Evolutionary conservation across 2,113 vertebrate species (phyloP), one percentile per base, ranked within the genome.

Genomic region (Anhinga rufa): DNA sequence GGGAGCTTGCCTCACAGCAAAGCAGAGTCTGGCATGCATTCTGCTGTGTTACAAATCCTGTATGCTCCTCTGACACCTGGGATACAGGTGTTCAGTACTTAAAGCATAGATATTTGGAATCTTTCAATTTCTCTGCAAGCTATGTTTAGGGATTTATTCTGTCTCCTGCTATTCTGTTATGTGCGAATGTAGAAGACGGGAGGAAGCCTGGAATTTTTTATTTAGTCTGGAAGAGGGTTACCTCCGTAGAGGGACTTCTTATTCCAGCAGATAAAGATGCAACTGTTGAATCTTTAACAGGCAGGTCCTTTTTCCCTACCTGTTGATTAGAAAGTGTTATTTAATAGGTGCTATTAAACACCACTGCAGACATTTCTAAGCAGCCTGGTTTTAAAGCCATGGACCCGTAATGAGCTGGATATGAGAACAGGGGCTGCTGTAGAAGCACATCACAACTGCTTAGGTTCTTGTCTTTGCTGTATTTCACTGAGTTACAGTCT

Each of bases 301-400:
- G 46, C 2, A 7, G 32, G 65, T 82, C 55, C n/a, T 75, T 97
- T 93, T 88, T 57, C n/a, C 32, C 25, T 82, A 34, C 66, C 17
- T 82, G 90, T 90, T 95, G 62, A 58, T 81, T 80, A 82, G 92
- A 61, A 20, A 60, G 51, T 81, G 75, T 90, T 97, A 87, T 66
- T 92, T 74, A 93, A 92, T 88, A 95, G 93, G 76, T 95, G 91
- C 89, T 90, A 49, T 70, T 82, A 85, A 93, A 90, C 84, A 92
- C 82, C 58, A 55, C 66, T 66, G 64, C 60, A 83, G 31, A 65
- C 17, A 2, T 62, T 87, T 83, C 55, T 66, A 60, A 93, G 86
- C 91, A 77, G 81, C 82, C 57, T 90, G 34, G 4, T 86, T 89
- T 91, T 88, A 92, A 93, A 92, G 83, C 86, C 77, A 52, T 40